Evolutionary conservation across 1,140 invertebrate species (phyloP).

Genomic region (Bradysia coprophila): DNA sequence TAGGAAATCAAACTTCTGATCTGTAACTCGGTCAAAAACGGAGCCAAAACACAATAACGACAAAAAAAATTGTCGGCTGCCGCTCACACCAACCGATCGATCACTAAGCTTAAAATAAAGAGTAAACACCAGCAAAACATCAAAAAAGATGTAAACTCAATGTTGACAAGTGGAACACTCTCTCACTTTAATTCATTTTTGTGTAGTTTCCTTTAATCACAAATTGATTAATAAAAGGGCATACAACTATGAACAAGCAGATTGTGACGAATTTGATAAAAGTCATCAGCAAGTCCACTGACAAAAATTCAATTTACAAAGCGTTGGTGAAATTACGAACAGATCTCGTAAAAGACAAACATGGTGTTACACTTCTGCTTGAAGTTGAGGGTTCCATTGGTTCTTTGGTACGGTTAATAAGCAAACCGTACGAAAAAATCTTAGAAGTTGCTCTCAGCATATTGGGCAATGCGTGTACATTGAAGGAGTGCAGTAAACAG

Average conservation of each 20-base stretch:
- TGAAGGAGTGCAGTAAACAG: slow-evolving; percentile 18
- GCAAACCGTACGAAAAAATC: slow-evolving; percentile 21
- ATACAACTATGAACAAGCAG: neutral
- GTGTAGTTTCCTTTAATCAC: too few species aligned
- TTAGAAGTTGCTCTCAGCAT: slow-evolving; percentile 28
- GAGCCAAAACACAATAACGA: too few species aligned
- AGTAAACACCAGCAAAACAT: too few species aligned
- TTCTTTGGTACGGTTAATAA: slow-evolving; percentile 13
- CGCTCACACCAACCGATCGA: too few species aligned
- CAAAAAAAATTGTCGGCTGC: too few species aligned
- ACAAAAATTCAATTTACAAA: slow-evolving; percentile 18
- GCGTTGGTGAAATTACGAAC: slow-evolving; percentile 19
- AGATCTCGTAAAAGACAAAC: slow-evolving; percentile 19
- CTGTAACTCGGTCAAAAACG: too few species aligned
- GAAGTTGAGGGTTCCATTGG: slow-evolving; percentile 13
- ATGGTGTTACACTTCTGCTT: slow-evolving; percentile 18
- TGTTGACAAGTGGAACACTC: too few species aligned
- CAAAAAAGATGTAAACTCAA: too few species aligned
- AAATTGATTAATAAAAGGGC: too few species aligned
- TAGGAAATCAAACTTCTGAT: too few species aligned
- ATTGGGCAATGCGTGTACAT: slow-evolving; percentile 29
- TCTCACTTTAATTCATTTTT: too few species aligned
- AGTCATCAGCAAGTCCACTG: slow-evolving; percentile 17
- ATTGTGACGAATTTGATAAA: slow-evolving; percentile 13
- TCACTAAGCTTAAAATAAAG: too few species aligned